Evolutionary conservation across 2,888 invertebrate genomes (phyloP), one percentile per base, ranked within the genome.

Genomic region (Allolobophora icterica): DNA sequence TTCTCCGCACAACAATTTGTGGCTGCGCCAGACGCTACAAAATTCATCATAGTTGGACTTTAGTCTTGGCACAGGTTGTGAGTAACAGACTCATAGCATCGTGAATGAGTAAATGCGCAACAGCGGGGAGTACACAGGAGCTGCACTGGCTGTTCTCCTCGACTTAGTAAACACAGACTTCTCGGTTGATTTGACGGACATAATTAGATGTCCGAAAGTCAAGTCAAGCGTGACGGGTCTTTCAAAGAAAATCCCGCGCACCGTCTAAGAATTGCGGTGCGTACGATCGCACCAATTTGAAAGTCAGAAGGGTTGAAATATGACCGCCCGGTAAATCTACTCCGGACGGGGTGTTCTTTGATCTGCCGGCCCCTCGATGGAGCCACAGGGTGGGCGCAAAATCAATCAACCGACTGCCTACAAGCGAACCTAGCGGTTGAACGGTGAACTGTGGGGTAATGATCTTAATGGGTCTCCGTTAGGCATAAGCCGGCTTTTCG

Each of bases 131-230:
- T 71, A 24, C 52, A 17, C n/a, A n/a, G 3, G 30, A 71, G n/a
- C 71, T 30, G 71, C 71, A 71, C 71, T 71, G 71, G 71, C 6
- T 71, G 71, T 71, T 71, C 71, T 71, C 30, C 8, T 71, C 17
- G 87, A 35, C 24, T 38, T 87, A 35, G 87, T 35, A 87, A 87
- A 87, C 87, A 87, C 35, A 87, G 34, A 34, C 38, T 87, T 87
- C 87, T 34, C 87, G 87, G 35, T 87, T 35, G 35, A 87, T 87
- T 87, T 87, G 87, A 87, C 35, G 87, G 87, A 35, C 87, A 87
- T 87, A 87, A 87, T 87, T 87, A 87, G 87, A 87, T 87, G n/a
- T 38, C 35, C 34, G 38, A 87, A 87, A 87, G 34, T 87, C 19
- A 34, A 87, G 87, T 38, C 35, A 87, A 35, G 35, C 87, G 87